Evolutionary conservation across 2,797 vertebrate species (phyloP).

Genomic region (Kryptolebias ocellatus): DNA sequence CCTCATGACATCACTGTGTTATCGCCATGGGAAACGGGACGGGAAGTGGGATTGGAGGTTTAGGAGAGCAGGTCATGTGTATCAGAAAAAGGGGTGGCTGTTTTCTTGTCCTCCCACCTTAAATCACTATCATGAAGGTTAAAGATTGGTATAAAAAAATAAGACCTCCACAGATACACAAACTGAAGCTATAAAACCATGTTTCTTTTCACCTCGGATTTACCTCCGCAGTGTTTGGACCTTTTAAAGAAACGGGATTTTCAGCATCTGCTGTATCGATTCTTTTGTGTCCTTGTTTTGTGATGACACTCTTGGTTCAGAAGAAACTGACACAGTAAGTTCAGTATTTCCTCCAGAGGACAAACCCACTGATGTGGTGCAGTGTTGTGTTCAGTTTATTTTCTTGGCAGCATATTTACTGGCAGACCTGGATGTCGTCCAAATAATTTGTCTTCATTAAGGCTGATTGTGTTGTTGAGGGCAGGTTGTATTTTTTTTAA

Average conservation of each 20-base stretch:
- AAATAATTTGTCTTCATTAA: conserved; percentile 69
- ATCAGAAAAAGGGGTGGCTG: conserved; percentile 44
- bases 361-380: conserved; percentile 15
- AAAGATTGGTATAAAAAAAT: background rate
- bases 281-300: background rate
- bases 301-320: conserved; percentile 24
- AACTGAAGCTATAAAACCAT: background rate
- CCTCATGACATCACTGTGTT: conserved; percentile 69
- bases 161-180: background rate
- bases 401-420: background rate
- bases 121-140: conserved; percentile 7
- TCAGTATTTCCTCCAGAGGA: conserved; percentile 23
- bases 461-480: conserved; percentile 20
- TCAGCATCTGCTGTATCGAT: background rate
- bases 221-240: conserved; percentile 7
- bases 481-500: conserved; percentile 29
- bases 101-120: conserved; percentile 53
- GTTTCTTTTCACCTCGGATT: conserved; percentile 22
- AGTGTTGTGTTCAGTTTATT: conserved; percentile 13
- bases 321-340: conserved; percentile 51
- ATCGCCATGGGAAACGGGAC: conserved; percentile 71
- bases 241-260: background rate
- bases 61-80: conserved; percentile 44
- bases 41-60: conserved; percentile 71
- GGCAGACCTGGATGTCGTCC: conserved; percentile 40